These are phyloP conservation scores for Melanostoma scalare DNA, from an alignment of 2,888 invertebrate species.

Conservation along the genomic window DNA sequence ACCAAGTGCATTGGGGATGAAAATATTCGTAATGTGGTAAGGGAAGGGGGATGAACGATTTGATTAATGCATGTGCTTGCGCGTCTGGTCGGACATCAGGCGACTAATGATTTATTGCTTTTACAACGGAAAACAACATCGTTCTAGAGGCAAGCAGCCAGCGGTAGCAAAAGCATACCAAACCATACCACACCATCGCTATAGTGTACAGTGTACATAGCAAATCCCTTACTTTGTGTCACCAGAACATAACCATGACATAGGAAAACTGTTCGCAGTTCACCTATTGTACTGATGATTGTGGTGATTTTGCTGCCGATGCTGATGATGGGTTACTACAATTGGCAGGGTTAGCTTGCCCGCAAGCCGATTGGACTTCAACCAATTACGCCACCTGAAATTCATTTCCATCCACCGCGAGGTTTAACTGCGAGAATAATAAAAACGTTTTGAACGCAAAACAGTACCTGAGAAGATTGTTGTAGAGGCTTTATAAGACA, in stretches of 20 bases:
- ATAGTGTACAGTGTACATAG: not conserved
- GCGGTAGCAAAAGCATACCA: not conserved
- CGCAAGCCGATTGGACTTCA: constrained; percentile 57
- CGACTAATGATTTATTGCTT: constrained; percentile 69
- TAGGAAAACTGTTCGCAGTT: constrained; percentile 24
- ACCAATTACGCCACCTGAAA: constrained; percentile 65
- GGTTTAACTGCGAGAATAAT: constrained; percentile 6
- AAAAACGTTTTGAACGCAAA: not conserved
- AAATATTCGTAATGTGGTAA: constrained; percentile 14
- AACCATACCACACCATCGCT: not conserved
- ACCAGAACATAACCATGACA: constrained; percentile 59
- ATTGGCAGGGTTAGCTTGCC: constrained; percentile 48
- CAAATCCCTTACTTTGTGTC: constrained; percentile 47
- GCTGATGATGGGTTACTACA: constrained; percentile 48
- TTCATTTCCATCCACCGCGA: constrained; percentile 22
- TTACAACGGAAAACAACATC: constrained; percentile 65
- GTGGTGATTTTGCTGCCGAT: constrained; percentile 42
- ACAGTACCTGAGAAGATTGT: too few species aligned
- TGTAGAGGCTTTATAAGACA: too few species aligned
- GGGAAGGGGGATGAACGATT: constrained; percentile 33
- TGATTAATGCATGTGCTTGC: constrained; percentile 71
- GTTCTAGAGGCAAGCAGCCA: constrained; percentile 23
- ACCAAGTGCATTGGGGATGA: constrained; percentile 40
- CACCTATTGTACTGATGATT: constrained; percentile 13
- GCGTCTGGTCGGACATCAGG: constrained; percentile 73